A percentile compares a stretch with the other conserved stretches of the same genome.
Evolutionary conservation across 2,113 vertebrate genomes (phyloP).

Genomic region (Diglossa brunneiventris): DNA sequence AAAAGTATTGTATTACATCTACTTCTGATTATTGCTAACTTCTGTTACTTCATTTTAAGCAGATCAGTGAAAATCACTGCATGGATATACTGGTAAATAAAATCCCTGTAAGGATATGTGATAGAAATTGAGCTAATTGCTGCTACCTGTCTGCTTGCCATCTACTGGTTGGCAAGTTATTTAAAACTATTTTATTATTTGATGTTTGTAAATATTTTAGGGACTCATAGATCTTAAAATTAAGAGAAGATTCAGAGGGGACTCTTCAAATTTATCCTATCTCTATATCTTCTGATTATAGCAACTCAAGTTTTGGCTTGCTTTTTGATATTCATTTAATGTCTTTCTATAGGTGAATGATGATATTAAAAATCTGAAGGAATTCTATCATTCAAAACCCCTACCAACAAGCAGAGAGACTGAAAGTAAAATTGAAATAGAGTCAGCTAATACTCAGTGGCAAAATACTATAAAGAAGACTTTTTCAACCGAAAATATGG

Average conservation of each 20-base stretch:
- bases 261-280: not conserved
- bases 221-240: not conserved
- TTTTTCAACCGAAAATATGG: slow-evolving; percentile 76
- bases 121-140: not conserved
- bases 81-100: not conserved
- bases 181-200: not conserved
- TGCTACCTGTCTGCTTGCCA: not conserved
- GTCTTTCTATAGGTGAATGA: slow-evolving; percentile 70
- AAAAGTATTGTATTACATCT: not conserved
- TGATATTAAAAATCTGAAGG: slow-evolving; percentile 69
- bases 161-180: not conserved
- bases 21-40: not conserved
- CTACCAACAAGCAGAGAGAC: not conserved
- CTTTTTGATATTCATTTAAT: not conserved
- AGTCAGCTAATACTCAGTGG: slow-evolving; percentile 73
- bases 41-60: not conserved
- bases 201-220: not conserved
- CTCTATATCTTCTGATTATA: not conserved
- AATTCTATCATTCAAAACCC: slow-evolving; percentile 67
- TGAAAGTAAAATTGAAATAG: slow-evolving; percentile 2
- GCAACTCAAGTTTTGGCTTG: not conserved
- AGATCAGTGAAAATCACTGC: not conserved
- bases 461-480: slow-evolving; percentile 77
- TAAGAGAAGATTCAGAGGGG: not conserved
- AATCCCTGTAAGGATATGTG: not conserved